These are phyloP conservation scores for Odontophorus gujanensis DNA, from an alignment of 2,113 vertebrate genomes.

Conservation along the genomic window DNA sequence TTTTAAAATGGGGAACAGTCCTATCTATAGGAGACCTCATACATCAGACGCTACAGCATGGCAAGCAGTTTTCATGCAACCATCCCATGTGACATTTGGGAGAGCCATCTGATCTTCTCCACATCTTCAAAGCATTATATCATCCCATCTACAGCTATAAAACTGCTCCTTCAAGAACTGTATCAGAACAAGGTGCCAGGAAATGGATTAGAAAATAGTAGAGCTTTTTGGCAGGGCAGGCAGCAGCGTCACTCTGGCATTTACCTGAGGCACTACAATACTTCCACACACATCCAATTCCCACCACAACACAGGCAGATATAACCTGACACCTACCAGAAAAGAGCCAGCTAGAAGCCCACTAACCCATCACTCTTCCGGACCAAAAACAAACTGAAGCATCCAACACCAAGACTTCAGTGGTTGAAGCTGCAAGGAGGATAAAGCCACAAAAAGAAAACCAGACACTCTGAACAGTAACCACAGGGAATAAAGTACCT, in stretches of 20 bases:
- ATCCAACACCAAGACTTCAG: neutral
- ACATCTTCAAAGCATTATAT: neutral
- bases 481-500: neutral
- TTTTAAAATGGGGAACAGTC: neutral
- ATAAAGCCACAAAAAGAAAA: neutral
- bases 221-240: neutral
- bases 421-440: neutral
- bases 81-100: neutral
- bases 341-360: neutral
- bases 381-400: neutral
- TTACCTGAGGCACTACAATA: neutral
- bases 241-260: neutral
- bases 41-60: neutral
- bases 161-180: neutral
- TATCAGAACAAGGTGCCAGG: neutral
- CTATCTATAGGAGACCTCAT: neutral
- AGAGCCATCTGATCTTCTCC: neutral
- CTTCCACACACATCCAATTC: neutral
- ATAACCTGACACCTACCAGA: neutral
- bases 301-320: neutral
- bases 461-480: neutral
- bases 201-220: neutral
- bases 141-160: neutral
- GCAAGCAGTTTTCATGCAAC: neutral
- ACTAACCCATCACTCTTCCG: neutral